Conservation (phyloP, 1,140 invertebrate genomes). For the Aphelenchoides fujianensis region DNA sequence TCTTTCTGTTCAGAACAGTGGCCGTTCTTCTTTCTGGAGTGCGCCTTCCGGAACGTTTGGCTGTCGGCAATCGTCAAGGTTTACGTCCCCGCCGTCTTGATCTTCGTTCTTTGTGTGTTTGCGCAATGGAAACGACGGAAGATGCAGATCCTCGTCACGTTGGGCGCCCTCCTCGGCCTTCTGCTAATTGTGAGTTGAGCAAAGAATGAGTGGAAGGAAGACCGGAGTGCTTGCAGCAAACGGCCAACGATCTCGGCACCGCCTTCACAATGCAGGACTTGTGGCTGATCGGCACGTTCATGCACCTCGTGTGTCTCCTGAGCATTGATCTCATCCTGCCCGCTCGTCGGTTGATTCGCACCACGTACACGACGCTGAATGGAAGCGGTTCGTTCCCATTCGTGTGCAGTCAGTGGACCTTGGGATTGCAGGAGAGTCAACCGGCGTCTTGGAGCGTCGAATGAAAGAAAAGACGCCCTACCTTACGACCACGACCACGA, state of each 20-base stretch:
- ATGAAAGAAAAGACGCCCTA: too few relatives aligned
- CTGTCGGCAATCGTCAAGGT: slow-evolving; percentile 32
- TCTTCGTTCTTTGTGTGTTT: slow-evolving; percentile 44
- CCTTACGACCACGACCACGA: background rate
- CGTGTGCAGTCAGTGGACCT: too few relatives aligned
- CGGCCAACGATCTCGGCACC: background rate
- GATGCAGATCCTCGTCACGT: slow-evolving; percentile 40
- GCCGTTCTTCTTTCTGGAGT: slow-evolving; percentile 36
- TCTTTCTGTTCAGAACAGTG: slow-evolving; percentile 39
- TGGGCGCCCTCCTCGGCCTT: slow-evolving; percentile 31
- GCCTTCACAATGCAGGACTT: slow-evolving; percentile 30
- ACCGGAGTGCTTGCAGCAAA: slow-evolving; percentile 10
- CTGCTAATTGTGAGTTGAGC: slow-evolving; percentile 21
- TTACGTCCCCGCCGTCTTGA: slow-evolving; percentile 40
- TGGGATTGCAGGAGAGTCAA: too few relatives aligned
- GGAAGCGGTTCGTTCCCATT: background rate
- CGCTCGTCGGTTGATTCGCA: slow-evolving; percentile 27
- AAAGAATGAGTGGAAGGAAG: background rate
- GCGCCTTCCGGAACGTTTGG: slow-evolving; percentile 35
- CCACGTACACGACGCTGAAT: slow-evolving; percentile 22
- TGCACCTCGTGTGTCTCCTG: slow-evolving; percentile 35
- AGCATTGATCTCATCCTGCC: slow-evolving; percentile 31
- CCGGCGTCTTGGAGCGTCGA: too few relatives aligned
- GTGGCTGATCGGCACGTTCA: slow-evolving; percentile 29
- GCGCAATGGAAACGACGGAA: slow-evolving; percentile 51